A percentile compares a stretch with the other conserved stretches of the same genome.
Evolutionary conservation across 2,888 invertebrate genomes (phyloP).

Genomic region (Tiphia femorata): DNA sequence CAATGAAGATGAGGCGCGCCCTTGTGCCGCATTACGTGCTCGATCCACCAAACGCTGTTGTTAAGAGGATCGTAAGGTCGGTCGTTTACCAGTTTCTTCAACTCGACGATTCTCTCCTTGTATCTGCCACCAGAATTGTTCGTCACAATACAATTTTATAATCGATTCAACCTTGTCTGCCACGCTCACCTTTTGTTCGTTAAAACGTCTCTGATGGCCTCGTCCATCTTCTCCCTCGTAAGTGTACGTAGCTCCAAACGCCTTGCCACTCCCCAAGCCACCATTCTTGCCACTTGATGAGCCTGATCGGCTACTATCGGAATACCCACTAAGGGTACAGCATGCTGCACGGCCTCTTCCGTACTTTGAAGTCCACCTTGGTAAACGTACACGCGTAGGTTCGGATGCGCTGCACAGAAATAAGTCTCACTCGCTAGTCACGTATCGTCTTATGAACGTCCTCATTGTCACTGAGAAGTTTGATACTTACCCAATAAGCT

Average conservation of each 20-base stretch:
- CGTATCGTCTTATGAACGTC: neutral
- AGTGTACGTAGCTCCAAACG: constrained; percentile 24
- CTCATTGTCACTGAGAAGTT: neutral
- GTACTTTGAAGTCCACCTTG: constrained; percentile 54
- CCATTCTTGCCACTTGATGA: constrained; percentile 29
- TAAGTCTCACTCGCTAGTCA: no score
- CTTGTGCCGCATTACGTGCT: constrained; percentile 44
- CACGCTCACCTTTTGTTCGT: constrained; percentile 37
- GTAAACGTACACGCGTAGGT: constrained; percentile 45
- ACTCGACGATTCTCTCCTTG: constrained; percentile 34
- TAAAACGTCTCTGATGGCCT: constrained; percentile 32
- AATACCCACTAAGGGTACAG: constrained; percentile 47
- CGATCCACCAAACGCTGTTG: constrained; percentile 45
- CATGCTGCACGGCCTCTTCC: constrained; percentile 45
- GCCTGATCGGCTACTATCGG: constrained; percentile 43
- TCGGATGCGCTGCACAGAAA: constrained; percentile 44
- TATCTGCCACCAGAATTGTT: no score
- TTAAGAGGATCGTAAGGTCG: constrained; percentile 31
- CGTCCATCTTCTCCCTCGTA: constrained; percentile 19
- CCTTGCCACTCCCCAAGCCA: constrained; percentile 31
- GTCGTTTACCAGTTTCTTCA: constrained; percentile 24
- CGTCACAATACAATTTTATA: neutral
- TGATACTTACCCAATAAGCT: constrained; percentile 37
- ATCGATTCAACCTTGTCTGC: neutral
- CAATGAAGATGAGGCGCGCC: constrained; percentile 36